These are phyloP conservation scores for Caenorhabditis inopinata DNA, from an alignment of 1,140 invertebrate genomes.

Conservation along the genomic window DNA sequence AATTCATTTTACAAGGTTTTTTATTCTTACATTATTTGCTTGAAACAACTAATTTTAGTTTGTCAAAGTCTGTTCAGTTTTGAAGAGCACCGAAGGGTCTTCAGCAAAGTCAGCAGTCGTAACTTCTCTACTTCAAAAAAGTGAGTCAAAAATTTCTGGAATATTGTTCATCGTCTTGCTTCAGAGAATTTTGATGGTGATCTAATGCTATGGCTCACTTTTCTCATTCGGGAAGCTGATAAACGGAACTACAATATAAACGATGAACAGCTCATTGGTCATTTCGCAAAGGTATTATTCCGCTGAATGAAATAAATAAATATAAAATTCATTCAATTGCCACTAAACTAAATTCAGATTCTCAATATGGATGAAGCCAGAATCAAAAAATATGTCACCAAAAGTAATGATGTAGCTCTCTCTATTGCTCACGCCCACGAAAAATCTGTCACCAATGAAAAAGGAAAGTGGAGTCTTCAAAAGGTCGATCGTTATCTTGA, in stretches of 20 bases:
- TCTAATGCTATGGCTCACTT: slow-evolving; percentile 11
- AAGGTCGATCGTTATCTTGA: slow-evolving; percentile 43
- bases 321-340: neutral
- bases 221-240: slow-evolving; percentile 29
- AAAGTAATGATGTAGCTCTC: slow-evolving; percentile 21
- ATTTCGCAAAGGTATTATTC: slow-evolving; percentile 34
- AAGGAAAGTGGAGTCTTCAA: slow-evolving; percentile 41
- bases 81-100: neutral
- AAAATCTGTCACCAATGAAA: neutral
- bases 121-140: slow-evolving; percentile 24
- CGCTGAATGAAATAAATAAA: too few relatives aligned
- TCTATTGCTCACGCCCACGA: slow-evolving; percentile 22
- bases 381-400: neutral
- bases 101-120: slow-evolving; percentile 28
- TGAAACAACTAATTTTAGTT: slow-evolving; percentile 28
- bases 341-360: slow-evolving; percentile 11
- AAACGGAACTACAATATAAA: slow-evolving; percentile 27
- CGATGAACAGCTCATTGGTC: slow-evolving; percentile 34
- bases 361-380: neutral
- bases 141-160: neutral
- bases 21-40: neutral
- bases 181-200: slow-evolving; percentile 43
- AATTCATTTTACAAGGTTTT: slow-evolving; percentile 39
- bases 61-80: slow-evolving; percentile 26
- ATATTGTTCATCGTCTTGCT: neutral